Evolutionary conservation across 2,888 invertebrate genomes (phyloP), one percentile per base, ranked within the genome.

Genomic region (Atherix ibis): DNA sequence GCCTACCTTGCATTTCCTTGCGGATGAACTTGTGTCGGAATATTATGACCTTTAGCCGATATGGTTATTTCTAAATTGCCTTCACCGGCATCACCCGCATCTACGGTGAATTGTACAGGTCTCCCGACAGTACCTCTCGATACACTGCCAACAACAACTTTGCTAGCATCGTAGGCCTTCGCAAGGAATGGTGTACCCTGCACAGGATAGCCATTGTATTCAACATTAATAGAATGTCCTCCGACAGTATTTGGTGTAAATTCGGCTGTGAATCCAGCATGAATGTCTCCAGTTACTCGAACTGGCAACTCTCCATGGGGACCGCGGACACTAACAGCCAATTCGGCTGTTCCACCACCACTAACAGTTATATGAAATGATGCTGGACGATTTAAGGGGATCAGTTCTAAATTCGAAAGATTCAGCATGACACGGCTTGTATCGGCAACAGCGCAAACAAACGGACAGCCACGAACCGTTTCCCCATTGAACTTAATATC

Each of bases 31-130:
- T 92, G 91, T 34, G 91, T 92, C 31, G 92, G 91, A 50, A 94
- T 89, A 55, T 94, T 88, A 42, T 87, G 71, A 34, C 92, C 88
- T 55, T 85, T 73, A 27, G 91, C 87, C 41, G 88, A 87, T 47
- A 98, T 92, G 31, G 92, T 91, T 45, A 97, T 95, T 64, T 97
- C 95, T 44, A 97, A 66, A 60, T 89, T 89, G 34, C 97, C 97
- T 65, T 95, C 95, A 8, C 97, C 97, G 30, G 95, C 92, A 57
- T 89, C 82, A 42, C 87, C 87, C 3, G 94, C 94, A 58, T 97
- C 94, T 33, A 95, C 92, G 13, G 85, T 84, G 52, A 94, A 82
- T 51, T 91, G 88, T n/a, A 91, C 85, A 4, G 88, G 79, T 44
- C 89, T 76, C 33, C 92, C 91, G 8, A 94, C 81, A n/a, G 76